phyloP scores from a whole-genome alignment of 1,140 invertebrate species.

The Ceratina calcarata region DNA sequence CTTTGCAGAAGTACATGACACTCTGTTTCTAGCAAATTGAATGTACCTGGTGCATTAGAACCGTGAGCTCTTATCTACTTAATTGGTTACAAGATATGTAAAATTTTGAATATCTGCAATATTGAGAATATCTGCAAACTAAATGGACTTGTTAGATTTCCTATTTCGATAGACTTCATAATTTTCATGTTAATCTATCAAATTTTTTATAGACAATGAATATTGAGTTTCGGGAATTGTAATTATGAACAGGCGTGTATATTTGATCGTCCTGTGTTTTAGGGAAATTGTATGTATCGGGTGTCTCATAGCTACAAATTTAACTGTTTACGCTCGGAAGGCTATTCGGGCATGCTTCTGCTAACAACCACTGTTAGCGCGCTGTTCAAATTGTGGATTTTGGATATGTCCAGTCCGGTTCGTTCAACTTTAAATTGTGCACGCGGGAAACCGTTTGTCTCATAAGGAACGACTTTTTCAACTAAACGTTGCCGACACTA shows the following conservation, averaged over 20 bases:
- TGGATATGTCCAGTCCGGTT: neutral
- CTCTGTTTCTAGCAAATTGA: neutral
- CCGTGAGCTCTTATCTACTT: too few relatives aligned
- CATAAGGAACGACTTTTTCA: neutral
- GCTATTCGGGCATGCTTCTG: conserved; percentile 1
- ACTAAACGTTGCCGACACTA: too few relatives aligned
- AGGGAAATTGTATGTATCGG: conserved; percentile 21
- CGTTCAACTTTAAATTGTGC: conserved; percentile 17
- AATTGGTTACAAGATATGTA: too few relatives aligned
- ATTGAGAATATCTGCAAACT: too few relatives aligned
- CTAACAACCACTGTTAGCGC: conserved; percentile 23
- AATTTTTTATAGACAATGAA: too few relatives aligned
- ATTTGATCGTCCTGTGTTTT: conserved; percentile 7
- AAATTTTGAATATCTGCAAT: too few relatives aligned
- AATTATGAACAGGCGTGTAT: too few relatives aligned
- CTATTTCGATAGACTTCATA: too few relatives aligned
- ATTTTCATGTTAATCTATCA: too few relatives aligned
- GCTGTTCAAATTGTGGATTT: conserved; percentile 12
- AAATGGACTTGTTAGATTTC: too few relatives aligned
- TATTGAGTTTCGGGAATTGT: too few relatives aligned
- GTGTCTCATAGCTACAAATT: conserved; percentile 18
- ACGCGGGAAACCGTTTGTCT: neutral
- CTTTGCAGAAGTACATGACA: neutral
- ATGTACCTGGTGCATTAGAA: neutral
- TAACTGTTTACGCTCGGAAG: conserved; percentile 18